Evolutionary conservation across 2,888 invertebrate species (phyloP).

Genomic region (Chalcosyrphus nemorum): DNA sequence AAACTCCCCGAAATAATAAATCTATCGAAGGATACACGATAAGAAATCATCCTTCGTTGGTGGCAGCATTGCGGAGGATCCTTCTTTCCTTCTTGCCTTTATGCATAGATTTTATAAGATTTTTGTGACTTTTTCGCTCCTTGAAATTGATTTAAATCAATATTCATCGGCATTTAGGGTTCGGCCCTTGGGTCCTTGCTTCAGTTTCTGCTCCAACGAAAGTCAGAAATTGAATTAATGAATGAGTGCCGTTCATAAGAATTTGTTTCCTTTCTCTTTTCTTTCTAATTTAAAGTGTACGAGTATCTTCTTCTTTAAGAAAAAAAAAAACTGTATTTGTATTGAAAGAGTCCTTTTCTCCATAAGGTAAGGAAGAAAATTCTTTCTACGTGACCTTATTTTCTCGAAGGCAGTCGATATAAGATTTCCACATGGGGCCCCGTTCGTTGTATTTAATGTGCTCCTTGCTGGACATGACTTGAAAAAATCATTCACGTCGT

Average conservation of each 20-base stretch:
- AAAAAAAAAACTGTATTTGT: no score
- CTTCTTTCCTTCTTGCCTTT: no score
- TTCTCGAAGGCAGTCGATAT: background rate
- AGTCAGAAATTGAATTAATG: slow-evolving; percentile 67
- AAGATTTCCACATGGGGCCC: slow-evolving; percentile 27
- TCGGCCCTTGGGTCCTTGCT: background rate
- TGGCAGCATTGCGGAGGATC: background rate
- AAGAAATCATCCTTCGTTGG: background rate
- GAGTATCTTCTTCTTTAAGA: no score
- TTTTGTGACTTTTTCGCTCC: slow-evolving; percentile 37
- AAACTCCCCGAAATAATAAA: slow-evolving; percentile 53
- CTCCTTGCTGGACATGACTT: slow-evolving; percentile 38
- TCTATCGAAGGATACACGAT: slow-evolving; percentile 30
- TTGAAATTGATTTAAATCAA: slow-evolving; percentile 71
- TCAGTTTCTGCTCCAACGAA: slow-evolving; percentile 13
- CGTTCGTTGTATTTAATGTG: background rate
- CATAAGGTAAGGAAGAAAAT: slow-evolving; percentile 35
- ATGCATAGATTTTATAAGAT: slow-evolving; percentile 31
- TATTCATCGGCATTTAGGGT: slow-evolving; percentile 62
- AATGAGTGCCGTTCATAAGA: no score
- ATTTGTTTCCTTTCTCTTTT: no score
- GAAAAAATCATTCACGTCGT: slow-evolving; percentile 34
- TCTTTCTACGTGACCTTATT: slow-evolving; percentile 59
- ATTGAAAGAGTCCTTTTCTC: slow-evolving; percentile 23
- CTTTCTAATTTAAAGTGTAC: background rate